Conservation (phyloP, 2,888 invertebrate species). For the Stenodema calcarata region DNA sequence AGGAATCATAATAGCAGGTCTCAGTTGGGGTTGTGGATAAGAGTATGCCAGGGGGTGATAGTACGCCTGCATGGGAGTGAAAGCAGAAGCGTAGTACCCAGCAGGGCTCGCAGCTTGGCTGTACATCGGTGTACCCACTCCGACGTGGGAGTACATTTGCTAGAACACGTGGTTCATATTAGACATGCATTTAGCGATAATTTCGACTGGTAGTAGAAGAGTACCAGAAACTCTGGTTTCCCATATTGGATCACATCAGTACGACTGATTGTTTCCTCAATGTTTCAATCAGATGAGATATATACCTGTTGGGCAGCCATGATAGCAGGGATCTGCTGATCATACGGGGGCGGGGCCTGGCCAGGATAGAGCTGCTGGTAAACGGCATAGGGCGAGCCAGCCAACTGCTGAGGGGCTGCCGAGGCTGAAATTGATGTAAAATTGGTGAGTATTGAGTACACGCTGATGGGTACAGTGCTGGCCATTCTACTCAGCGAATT, state of each 20-base stretch:
- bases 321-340: slow-evolving; percentile 69
- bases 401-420: slow-evolving; percentile 41
- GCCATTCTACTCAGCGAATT: too few species aligned
- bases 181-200: not conserved
- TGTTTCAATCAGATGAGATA: not conserved
- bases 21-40: slow-evolving; percentile 65
- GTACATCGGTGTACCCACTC: slow-evolving; percentile 64
- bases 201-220: too few species aligned
- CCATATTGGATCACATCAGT: too few species aligned
- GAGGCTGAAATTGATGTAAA: slow-evolving; percentile 34
- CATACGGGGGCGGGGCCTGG: slow-evolving; percentile 70
- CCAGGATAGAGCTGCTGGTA: slow-evolving; percentile 61
- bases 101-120: slow-evolving; percentile 55
- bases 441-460: too few species aligned
- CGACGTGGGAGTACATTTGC: slow-evolving; percentile 73
- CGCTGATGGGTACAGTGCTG: too few species aligned
- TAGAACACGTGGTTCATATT: not conserved
- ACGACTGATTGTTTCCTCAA: too few species aligned
- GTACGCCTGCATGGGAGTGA: slow-evolving; percentile 73
- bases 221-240: too few species aligned
- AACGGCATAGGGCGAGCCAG: slow-evolving; percentile 53
- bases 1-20: slow-evolving; percentile 81
- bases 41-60: slow-evolving; percentile 69
- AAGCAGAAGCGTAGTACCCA: slow-evolving; percentile 73
- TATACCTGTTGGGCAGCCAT: slow-evolving; percentile 64